phyloP scores from a whole-genome alignment of 2,113 vertebrate genomes.

The Bettongia penicillata region DNA sequence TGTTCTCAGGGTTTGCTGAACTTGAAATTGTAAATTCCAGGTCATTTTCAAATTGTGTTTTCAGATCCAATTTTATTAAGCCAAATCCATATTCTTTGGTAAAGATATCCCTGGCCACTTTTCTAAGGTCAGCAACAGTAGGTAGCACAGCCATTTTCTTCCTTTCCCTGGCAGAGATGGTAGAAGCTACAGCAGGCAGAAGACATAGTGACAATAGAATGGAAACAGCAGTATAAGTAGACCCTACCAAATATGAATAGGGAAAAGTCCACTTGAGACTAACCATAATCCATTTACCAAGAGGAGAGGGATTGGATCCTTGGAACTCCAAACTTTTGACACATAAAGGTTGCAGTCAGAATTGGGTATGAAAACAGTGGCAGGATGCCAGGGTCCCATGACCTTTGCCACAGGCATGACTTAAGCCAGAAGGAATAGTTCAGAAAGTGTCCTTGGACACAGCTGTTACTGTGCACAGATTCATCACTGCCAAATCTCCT shows the following conservation, averaged over 20 bases:
- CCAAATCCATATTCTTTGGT: slow-evolving; percentile 83
- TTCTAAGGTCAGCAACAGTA: not conserved
- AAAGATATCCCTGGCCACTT: not conserved
- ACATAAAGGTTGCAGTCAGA: not conserved
- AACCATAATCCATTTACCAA: not conserved
- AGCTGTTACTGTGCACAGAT: not conserved
- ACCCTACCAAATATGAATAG: not conserved
- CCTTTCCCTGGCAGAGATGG: not conserved
- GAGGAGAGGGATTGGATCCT: not conserved
- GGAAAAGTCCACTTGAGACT: not conserved
- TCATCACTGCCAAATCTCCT: not conserved
- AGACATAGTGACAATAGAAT: not conserved
- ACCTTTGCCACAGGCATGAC: not conserved
- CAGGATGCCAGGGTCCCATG: not conserved
- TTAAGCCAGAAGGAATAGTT: not conserved
- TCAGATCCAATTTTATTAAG: slow-evolving; percentile 92
- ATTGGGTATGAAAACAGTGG: not conserved
- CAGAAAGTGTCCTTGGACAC: not conserved
- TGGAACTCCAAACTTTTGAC: not conserved
- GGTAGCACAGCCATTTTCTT: not conserved
- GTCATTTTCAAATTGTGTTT: slow-evolving; percentile 93
- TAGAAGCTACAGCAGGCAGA: not conserved
- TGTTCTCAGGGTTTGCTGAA: slow-evolving; percentile 91
- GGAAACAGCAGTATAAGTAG: not conserved
- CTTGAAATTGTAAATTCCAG: slow-evolving; percentile 92